Base-by-base conservation (phyloP, 2,888 invertebrate species). In the Anoplius nigerrimus region DNA sequence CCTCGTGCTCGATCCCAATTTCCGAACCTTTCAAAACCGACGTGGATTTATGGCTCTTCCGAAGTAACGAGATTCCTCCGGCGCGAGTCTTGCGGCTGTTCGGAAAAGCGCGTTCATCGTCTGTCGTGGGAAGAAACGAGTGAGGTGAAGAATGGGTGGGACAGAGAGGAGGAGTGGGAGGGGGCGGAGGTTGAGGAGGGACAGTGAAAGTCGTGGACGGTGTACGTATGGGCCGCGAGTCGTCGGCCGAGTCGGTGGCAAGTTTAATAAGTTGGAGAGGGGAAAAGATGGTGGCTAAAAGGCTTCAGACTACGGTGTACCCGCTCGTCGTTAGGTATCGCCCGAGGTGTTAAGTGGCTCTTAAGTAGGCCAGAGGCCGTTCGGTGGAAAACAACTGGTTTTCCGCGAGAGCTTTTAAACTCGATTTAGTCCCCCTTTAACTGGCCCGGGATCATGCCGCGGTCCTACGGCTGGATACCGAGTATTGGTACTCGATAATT, bases 21-120 rank as follows among this genome's bases (percentile, higher is more conserved):
- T 78, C 78, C 78, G 78, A 76, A 78, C 65, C 78, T 78, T 78
- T 78, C 78, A 74, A 78, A 78, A 78, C 58, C 78, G 78, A 78
- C 78, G 71, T 78, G 72, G 78, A 78, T 78, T 78, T 78, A 78
- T 78, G 78, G 78, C 61, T 55, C 71, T 74, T 76, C 56, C 67
- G 63, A 64, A 71, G 78, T 78, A 78, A 78, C 78, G 78, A 78
- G 78, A 78, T 78, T 76, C 78, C 76, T 59, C 65, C 46, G 43
- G 55, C 16, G 46, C n/a, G 46, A 46, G 43, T 18, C 45, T 20
- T 45, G 45, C 46, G 15, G 27, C 57, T 24, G 34, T 34, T 63
- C 57, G 59, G 59, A 56, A 59, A 45, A 15, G 51, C 59, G 64
- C 53, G 69, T 21, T 52, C 48, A 48, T 48, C 48, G 16, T 48